These are phyloP conservation scores for Rhabdophis nuchalis DNA, from an alignment of 2,797 vertebrate species.

Conservation along the genomic window DNA sequence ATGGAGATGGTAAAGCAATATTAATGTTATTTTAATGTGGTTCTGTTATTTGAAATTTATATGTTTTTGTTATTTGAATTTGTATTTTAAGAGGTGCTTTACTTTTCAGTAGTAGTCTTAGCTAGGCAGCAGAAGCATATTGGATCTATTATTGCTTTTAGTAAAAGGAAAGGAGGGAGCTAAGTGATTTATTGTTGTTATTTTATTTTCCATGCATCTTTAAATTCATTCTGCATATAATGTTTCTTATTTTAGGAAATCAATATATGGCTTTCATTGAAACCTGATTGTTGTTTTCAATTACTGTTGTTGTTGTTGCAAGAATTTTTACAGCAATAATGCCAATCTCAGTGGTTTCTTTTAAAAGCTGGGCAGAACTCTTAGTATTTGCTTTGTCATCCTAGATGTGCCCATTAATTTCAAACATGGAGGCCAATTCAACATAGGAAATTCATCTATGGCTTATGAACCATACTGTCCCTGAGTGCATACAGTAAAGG, in stretches of 20 bases:
- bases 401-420: slow-evolving; percentile 48
- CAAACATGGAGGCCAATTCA: slow-evolving; percentile 60
- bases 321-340: not conserved
- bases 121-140: slow-evolving; percentile 37
- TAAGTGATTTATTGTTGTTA: not conserved
- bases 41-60: not conserved
- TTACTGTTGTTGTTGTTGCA: not conserved
- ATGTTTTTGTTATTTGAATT: not conserved
- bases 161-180: slow-evolving; percentile 15
- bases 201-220: slow-evolving; percentile 35
- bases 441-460: slow-evolving; percentile 59
- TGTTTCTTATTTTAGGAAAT: not conserved
- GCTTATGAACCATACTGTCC: slow-evolving; percentile 63
- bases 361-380: slow-evolving; percentile 4
- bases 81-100: fast-evolving
- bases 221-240: not conserved
- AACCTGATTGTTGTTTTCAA: not conserved
- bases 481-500: slow-evolving; percentile 66
- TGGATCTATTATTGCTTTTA: slow-evolving; percentile 28
- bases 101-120: not conserved
- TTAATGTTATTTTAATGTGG: not conserved
- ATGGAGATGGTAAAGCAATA: not conserved
- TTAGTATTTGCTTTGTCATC: slow-evolving; percentile 31
- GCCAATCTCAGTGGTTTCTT: not conserved
- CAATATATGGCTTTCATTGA: not conserved